Evolutionary conservation across 2,888 invertebrate species (phyloP), one percentile per base, ranked within the genome.

Genomic region (Tinea trinotella): DNA sequence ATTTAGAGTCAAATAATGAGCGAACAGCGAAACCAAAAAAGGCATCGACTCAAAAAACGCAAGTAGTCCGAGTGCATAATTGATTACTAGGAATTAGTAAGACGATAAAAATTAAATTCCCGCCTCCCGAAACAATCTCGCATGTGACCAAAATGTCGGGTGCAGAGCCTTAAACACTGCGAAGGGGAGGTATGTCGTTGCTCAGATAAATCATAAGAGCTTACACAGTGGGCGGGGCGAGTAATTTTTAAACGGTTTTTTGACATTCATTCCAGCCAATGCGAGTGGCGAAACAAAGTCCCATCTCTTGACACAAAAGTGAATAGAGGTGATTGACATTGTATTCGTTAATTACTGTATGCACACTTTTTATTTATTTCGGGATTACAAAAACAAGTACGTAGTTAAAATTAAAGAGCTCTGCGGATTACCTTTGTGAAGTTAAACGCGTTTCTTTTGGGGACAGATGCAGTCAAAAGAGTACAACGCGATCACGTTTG

Each of bases 201-300:
- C 7, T 19, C 46, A 18, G 46, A 52, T 52, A 52, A 52, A 52
- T 52, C 52, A 52, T 52, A 52, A 52, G 35, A 22, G 52, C 34
- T 17, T 22, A 7, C n/a, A n/a, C 18, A 17, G 17, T 52, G 35
- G 52, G 52, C 35, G 19, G 52, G 52, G 18, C 52, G 4, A 17
- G 30, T 52, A 34, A 52, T 35, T 52, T 52, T 52, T 52, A 52
- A 52, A 52, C 52, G 35, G 34, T 52, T 52, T 52, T 52, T 52
- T 52, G 52, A 52, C 35, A 17, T 13, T 34, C 52, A 13, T 17
- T 6, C 3, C 52, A 30, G n/a, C 52, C 52, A 52, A 52, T 52
- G 52, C 52, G 52, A n/a, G 13, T 7, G 18, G 3, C 15, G 17
- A 4, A 36, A n/a, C 19, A 4, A 10, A 19, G 10, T 19, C 46